A percentile compares a stretch with the other conserved stretches of the same genome.
Conservation (phyloP, 2,113 vertebrate species). For the Forbesichthys papilliferus region DNA sequence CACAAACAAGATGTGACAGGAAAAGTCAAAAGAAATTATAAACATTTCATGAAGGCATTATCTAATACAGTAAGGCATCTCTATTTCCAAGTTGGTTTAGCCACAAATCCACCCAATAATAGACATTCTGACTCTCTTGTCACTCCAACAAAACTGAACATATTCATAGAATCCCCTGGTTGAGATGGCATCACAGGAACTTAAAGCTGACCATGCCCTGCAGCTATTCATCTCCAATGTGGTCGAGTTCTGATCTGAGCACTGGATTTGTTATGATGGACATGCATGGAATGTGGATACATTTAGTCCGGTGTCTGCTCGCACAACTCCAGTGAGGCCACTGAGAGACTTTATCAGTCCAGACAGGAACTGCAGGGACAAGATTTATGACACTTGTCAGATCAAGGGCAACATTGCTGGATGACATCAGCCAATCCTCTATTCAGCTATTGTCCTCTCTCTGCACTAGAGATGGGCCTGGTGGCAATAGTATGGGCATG, state of each 20-base stretch:
- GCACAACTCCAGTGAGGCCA: constrained; percentile 7
- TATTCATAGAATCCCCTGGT: neutral
- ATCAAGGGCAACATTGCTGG: constrained; percentile 45
- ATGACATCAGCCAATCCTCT: constrained; percentile 63
- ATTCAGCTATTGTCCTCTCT: constrained; percentile 65
- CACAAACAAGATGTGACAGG: neutral
- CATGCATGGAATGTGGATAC: neutral
- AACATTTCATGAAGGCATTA: neutral
- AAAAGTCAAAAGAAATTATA: neutral
- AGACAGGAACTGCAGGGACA: constrained; percentile 43
- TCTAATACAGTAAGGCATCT: constrained; percentile 21
- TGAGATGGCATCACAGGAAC: neutral
- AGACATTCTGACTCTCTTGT: constrained; percentile 30
- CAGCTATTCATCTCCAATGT: constrained; percentile 5
- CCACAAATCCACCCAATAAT: constrained; percentile 19
- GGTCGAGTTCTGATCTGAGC: neutral
- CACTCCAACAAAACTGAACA: constrained; percentile 30
- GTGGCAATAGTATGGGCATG: constrained; percentile 35
- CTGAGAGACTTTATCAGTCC: constrained; percentile 14
- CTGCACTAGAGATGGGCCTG: constrained; percentile 21
- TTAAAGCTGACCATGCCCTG: neutral
- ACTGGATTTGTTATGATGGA: neutral
- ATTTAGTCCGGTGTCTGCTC: constrained; percentile 5
- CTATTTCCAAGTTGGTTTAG: constrained; percentile 26
- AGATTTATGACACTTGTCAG: constrained; percentile 45